Evolutionary conservation across 2,888 invertebrate species (phyloP).

Genomic region (Melangyna quadrimaculata): DNA sequence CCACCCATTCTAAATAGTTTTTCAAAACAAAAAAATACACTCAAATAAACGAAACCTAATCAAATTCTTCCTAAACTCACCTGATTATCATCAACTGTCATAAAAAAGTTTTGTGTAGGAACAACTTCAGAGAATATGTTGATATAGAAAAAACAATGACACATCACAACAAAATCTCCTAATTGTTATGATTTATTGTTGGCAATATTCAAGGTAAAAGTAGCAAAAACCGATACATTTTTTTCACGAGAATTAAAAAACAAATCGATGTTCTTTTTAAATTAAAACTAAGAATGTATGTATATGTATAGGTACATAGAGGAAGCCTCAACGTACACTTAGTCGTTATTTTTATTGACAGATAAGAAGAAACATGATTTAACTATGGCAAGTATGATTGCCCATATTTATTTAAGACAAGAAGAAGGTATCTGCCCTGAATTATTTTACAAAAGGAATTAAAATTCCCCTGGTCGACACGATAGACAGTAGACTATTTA

Average conservation of each 20-base stretch:
- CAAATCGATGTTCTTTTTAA: background rate
- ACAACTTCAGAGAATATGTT: background rate
- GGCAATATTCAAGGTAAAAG: background rate
- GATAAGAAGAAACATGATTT: background rate
- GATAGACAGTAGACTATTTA: background rate
- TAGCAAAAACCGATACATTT: background rate
- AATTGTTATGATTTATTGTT: background rate
- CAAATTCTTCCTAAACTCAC: background rate
- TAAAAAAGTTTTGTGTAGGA: background rate
- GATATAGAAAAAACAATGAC: background rate
- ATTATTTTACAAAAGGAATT: constrained; percentile 4
- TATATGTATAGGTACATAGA: background rate
- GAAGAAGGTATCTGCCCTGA: constrained; percentile 1
- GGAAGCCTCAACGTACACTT: background rate
- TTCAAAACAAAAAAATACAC: background rate
- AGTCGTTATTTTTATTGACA: background rate
- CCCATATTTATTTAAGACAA: background rate
- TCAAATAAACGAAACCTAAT: background rate
- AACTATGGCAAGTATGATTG: background rate
- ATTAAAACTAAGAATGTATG: background rate
- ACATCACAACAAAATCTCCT: no score
- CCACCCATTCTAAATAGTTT: background rate
- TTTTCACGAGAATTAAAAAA: background rate
- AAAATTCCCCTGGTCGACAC: background rate
- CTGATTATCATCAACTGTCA: background rate